phyloP scores from a whole-genome alignment of 2,113 vertebrate species.

The Ursus arctos region DNA sequence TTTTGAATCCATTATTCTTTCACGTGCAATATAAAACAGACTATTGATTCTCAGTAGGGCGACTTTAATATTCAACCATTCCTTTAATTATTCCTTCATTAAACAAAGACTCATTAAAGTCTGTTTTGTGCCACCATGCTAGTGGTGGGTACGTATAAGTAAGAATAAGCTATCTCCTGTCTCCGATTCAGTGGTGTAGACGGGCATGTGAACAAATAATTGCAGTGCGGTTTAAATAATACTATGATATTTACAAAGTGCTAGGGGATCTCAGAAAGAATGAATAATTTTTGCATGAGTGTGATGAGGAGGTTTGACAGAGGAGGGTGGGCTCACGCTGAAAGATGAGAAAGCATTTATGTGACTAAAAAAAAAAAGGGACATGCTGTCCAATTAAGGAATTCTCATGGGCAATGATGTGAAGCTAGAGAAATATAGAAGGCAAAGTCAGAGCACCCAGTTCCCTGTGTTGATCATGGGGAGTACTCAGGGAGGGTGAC shows the following conservation, averaged over 20 bases:
- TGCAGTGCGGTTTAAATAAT: not conserved
- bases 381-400: not conserved
- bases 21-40: not conserved
- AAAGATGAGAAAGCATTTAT: not conserved
- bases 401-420: fast-evolving
- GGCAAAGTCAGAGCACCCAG: not conserved
- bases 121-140: not conserved
- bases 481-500: fast-evolving
- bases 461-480: fast-evolving
- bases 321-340: not conserved
- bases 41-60: constrained; percentile 30
- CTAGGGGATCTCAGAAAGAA: not conserved
- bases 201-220: too few species aligned
- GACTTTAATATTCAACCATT: not conserved
- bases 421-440: not conserved
- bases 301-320: not conserved
- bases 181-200: not conserved
- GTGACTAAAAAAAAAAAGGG: not conserved
- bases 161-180: not conserved
- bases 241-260: not conserved
- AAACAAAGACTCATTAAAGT: not conserved
- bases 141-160: not conserved
- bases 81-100: constrained; percentile 7
- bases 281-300: not conserved
- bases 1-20: constrained; percentile 40